A percentile compares a stretch with the other conserved stretches of the same genome.
Evolutionary conservation across 1,140 invertebrate species (phyloP).

Genomic region (Lepidurus couesii): DNA sequence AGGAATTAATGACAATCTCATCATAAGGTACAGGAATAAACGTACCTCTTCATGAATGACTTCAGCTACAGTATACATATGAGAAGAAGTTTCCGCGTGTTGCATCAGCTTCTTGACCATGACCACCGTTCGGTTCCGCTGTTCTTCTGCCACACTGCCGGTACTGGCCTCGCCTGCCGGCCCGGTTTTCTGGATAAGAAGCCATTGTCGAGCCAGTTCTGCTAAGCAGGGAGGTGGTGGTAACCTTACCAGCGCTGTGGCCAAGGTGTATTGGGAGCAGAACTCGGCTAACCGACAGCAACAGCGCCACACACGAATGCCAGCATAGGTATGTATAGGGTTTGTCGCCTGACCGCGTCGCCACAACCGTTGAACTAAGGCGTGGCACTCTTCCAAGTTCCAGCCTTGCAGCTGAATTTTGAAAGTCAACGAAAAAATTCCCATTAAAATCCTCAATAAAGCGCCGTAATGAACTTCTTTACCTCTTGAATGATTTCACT

Average conservation of each 20-base stretch:
- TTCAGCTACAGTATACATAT: slow-evolving; percentile 53
- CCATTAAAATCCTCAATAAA: neutral
- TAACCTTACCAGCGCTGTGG: slow-evolving; percentile 50
- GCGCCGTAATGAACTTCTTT: slow-evolving; percentile 30
- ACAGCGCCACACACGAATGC: slow-evolving; percentile 47
- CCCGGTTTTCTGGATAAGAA: slow-evolving; percentile 25
- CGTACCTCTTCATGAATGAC: slow-evolving; percentile 54
- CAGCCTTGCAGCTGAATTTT: slow-evolving; percentile 48
- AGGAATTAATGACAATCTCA: neutral
- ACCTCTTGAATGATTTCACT: slow-evolving; percentile 50
- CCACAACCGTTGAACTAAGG: slow-evolving; percentile 36
- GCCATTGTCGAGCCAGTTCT: slow-evolving; percentile 16
- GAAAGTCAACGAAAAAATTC: neutral
- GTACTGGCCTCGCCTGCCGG: neutral
- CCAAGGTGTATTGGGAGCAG: slow-evolving; percentile 49
- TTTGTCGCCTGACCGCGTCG: slow-evolving; percentile 6
- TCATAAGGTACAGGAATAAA: slow-evolving; percentile 30
- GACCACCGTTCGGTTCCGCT: slow-evolving; percentile 36
- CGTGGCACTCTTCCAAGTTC: slow-evolving; percentile 43
- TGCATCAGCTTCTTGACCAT: slow-evolving; percentile 52
- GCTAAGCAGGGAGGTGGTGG: slow-evolving; percentile 12
- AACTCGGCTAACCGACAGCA: slow-evolving; percentile 50
- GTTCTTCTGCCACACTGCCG: neutral
- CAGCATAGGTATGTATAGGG: slow-evolving; percentile 44
- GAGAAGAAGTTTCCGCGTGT: slow-evolving; percentile 51